phyloP scores from a whole-genome alignment of 64 coral and sea anemone genomes.

The Porites australiensis region DNA sequence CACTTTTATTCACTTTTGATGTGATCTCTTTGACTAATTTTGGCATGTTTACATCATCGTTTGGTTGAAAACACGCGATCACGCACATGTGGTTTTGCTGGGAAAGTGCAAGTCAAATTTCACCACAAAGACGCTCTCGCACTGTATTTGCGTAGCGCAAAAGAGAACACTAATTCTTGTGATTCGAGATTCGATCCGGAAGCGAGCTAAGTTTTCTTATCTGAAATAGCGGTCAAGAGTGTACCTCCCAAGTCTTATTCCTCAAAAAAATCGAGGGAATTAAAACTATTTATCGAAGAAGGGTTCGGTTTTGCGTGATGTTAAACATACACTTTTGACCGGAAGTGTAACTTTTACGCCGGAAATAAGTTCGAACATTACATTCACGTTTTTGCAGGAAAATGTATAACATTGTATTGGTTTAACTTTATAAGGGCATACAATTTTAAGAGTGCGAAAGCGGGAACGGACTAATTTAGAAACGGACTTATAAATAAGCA shows the following conservation, averaged over 20 bases:
- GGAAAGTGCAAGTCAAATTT: conserved; percentile 26
- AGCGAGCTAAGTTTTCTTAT: background rate
- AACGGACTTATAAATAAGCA: too few relatives aligned
- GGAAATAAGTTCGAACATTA: background rate
- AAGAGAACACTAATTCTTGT: background rate
- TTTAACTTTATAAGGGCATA: background rate
- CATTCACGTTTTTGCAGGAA: background rate
- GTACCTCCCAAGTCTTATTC: background rate
- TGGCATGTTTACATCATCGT: conserved; percentile 78
- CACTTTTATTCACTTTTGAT: conserved; percentile 54
- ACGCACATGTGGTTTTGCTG: conserved; percentile 5
- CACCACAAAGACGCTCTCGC: background rate
- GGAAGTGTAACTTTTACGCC: background rate
- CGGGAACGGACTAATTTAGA: too few relatives aligned
- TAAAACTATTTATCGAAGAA: background rate
- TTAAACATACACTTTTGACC: background rate
- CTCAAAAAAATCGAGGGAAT: background rate
- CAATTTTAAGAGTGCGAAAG: background rate
- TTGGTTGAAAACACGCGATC: conserved; percentile 77
- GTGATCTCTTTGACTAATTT: conserved; percentile 71
- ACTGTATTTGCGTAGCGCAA: background rate
- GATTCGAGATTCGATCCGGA: background rate
- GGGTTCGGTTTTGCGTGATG: background rate
- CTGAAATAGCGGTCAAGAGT: background rate
- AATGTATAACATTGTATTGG: background rate